Evolutionary conservation across 2,888 invertebrate species (phyloP).

Genomic region (Hydrotaea cyrtoneurina): DNA sequence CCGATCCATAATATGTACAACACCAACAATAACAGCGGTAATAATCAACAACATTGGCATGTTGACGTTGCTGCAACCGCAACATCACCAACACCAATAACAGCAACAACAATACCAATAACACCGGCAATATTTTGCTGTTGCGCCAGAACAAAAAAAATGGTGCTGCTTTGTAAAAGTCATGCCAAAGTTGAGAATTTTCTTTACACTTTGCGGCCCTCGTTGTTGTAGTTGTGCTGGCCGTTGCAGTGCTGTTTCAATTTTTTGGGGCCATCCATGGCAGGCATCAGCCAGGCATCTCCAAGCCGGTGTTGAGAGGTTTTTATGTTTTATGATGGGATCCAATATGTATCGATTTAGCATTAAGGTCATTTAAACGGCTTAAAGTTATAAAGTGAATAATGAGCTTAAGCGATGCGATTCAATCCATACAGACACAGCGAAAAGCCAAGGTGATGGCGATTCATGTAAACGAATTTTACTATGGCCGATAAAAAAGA

Average conservation of each 20-base stretch:
- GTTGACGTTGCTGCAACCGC: constrained; percentile 29
- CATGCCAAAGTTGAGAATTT: constrained; percentile 50
- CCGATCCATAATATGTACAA: constrained; percentile 16
- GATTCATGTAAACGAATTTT: neutral
- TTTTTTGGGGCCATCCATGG: neutral
- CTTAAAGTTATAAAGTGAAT: constrained; percentile 54
- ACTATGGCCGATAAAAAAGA: neutral
- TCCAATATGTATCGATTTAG: constrained; percentile 55
- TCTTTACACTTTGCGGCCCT: constrained; percentile 14
- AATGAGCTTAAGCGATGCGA: constrained; percentile 30
- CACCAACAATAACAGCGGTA: constrained; percentile 24
- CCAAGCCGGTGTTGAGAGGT: constrained; percentile 27
- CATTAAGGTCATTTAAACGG: constrained; percentile 63
- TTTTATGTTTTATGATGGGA: constrained; percentile 38
- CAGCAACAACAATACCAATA: neutral
- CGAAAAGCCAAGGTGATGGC: neutral
- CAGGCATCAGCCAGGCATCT: neutral
- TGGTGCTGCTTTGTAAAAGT: constrained; percentile 44
- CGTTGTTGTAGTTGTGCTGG: neutral
- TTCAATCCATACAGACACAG: neutral
- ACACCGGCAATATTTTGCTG: constrained; percentile 9
- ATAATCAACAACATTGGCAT: constrained; percentile 31
- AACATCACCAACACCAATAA: neutral
- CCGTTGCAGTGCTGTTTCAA: neutral
- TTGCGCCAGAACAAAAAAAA: neutral